These are phyloP conservation scores for Platyrinchus mystaceus DNA, from an alignment of 2,797 vertebrate species.

Conservation along the genomic window DNA sequence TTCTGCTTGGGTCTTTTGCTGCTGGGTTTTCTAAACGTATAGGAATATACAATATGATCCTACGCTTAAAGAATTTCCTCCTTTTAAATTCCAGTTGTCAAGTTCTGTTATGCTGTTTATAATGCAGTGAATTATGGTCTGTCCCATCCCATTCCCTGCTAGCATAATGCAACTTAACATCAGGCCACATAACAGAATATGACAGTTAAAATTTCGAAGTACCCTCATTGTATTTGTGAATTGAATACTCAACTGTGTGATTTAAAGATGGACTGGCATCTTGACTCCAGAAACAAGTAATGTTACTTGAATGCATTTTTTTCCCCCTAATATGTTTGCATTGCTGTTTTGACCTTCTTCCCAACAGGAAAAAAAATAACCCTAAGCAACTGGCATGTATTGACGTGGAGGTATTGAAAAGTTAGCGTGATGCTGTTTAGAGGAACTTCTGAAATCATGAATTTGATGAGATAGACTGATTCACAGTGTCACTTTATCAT, in stretches of 20 bases:
- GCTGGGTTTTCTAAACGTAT: constrained; percentile 27
- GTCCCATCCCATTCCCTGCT: constrained; percentile 60
- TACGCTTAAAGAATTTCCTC: constrained; percentile 44
- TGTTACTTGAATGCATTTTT: constrained; percentile 28
- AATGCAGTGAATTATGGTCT: constrained; percentile 61
- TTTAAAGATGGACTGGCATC: constrained; percentile 66
- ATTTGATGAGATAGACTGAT: constrained; percentile 30
- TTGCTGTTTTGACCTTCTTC: constrained; percentile 38
- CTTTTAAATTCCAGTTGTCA: constrained; percentile 70
- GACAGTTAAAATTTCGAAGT: constrained; percentile 70
- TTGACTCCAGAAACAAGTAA: constrained; percentile 60
- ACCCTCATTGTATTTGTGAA: constrained; percentile 72
- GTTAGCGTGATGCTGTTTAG: not conserved
- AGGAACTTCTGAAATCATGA: constrained; percentile 32
- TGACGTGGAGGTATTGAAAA: constrained; percentile 37
- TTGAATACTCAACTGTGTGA: constrained; percentile 55
- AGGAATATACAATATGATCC: not conserved
- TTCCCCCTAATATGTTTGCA: constrained; percentile 6
- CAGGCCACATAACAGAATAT: constrained; percentile 57
- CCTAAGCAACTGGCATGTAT: constrained; percentile 62
- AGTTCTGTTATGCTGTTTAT: constrained; percentile 63
- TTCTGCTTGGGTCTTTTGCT: not conserved
- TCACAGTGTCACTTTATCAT: constrained; percentile 43
- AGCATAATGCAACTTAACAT: constrained; percentile 71
- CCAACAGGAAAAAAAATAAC: constrained; percentile 50